Percentiles rank a stretch among this genome's conserved stretches.
Conservation (phyloP, 1,140 invertebrate genomes). For the Nebria ingens region DNA sequence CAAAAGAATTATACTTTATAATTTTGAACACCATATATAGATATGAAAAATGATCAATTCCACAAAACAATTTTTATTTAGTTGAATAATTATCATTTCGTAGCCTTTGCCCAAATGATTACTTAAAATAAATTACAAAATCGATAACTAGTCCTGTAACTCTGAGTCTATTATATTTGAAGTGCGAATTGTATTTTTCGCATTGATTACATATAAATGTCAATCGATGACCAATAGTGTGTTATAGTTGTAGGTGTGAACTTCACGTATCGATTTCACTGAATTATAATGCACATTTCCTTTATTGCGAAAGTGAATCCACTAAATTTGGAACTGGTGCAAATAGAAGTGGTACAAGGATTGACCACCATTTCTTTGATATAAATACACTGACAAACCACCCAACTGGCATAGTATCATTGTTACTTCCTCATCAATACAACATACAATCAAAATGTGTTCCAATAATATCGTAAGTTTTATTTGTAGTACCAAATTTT, state of each 20-base stretch:
- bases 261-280: not conserved
- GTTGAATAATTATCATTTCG: too few species aligned
- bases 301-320: not conserved
- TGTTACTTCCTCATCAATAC: not conserved
- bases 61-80: too few species aligned
- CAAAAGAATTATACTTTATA: not conserved
- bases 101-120: too few species aligned
- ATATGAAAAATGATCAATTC: not conserved
- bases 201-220: too few species aligned
- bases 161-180: too few species aligned
- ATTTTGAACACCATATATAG: not conserved
- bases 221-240: not conserved
- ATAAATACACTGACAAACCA: not conserved
- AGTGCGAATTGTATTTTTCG: too few species aligned
- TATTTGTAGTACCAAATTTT: too few species aligned
- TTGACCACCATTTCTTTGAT: not conserved
- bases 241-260: not conserved
- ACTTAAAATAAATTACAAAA: too few species aligned
- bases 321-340: not conserved
- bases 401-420: not conserved
- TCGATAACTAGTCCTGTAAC: too few species aligned
- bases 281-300: not conserved
- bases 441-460: slow-evolving; percentile 1
- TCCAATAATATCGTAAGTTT: not conserved
- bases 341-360: not conserved